Percentiles rank a stretch among this genome's conserved stretches.
Conservation (phyloP, 2,797 vertebrate genomes). For the Lutjanus campechanus region DNA sequence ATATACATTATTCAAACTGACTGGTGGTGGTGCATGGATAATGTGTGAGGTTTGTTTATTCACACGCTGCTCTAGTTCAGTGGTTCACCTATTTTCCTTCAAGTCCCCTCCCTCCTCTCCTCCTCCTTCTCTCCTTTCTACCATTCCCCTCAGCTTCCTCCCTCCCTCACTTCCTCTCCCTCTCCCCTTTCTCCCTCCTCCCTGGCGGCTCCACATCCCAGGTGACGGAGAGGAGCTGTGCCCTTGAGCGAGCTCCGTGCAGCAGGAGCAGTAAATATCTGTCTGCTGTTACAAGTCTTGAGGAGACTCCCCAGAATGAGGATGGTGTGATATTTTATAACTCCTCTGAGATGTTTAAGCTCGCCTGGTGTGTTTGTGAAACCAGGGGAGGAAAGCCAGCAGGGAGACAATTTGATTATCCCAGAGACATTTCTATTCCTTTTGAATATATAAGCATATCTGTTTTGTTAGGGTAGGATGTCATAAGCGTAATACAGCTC, state of each 20-base stretch:
- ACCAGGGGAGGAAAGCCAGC: constrained; percentile 18
- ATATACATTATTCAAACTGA: background rate
- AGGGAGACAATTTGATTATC: constrained; percentile 31
- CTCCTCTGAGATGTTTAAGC: constrained; percentile 45
- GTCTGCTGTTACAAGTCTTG: constrained; percentile 31
- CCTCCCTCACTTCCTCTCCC: constrained; percentile 27
- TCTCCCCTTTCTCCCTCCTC: constrained; percentile 16
- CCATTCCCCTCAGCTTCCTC: constrained; percentile 14
- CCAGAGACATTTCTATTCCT: constrained; percentile 22
- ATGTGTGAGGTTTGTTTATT: constrained; percentile 2
- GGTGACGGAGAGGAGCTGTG: constrained; percentile 64
- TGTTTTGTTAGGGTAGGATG: constrained; percentile 20
- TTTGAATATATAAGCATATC: constrained; percentile 42
- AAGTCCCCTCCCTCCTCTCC: constrained; percentile 13
- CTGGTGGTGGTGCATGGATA: background rate
- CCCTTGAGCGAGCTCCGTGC: constrained; percentile 73
- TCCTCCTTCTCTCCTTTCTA: constrained; percentile 24
- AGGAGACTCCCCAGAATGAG: constrained; percentile 37
- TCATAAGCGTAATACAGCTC: constrained; percentile 9
- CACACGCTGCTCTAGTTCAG: constrained; percentile 23
- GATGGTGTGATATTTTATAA: constrained; percentile 51
- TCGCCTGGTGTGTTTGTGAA: constrained; percentile 33
- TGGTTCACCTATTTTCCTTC: constrained; percentile 35
- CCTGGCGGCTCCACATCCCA: constrained; percentile 60
- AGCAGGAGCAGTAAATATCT: constrained; percentile 70